phyloP scores from a whole-genome alignment of 2,797 vertebrate species.

The Otolemur crassicaudatus region DNA sequence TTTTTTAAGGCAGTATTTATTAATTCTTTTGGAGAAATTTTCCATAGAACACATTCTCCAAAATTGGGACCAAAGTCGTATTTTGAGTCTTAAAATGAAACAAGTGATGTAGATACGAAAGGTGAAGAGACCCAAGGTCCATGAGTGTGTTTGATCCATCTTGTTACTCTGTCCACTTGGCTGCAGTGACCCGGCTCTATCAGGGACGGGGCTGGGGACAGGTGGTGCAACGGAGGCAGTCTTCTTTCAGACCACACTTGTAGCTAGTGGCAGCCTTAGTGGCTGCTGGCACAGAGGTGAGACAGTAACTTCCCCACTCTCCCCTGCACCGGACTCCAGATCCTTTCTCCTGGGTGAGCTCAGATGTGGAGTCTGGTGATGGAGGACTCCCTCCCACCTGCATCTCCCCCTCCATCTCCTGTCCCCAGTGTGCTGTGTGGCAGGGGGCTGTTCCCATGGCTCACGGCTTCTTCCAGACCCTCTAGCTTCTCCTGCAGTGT shows the following conservation, averaged over 20 bases:
- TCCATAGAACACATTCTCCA: background rate
- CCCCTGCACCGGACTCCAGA: background rate
- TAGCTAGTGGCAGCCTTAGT: too few relatives aligned
- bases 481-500: background rate
- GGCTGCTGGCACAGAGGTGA: background rate
- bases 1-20: background rate
- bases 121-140: background rate
- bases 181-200: background rate
- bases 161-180: background rate
- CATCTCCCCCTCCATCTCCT: rapidly evolving
- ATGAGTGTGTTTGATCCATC: background rate
- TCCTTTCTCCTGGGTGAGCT: background rate
- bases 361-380: too few relatives aligned
- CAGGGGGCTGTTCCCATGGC: background rate
- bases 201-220: background rate
- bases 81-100: background rate
- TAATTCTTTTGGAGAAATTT: background rate
- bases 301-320: background rate
- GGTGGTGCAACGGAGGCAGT: background rate
- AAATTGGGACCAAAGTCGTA: background rate
- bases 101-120: background rate
- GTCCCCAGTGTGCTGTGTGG: background rate
- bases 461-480: too few relatives aligned
- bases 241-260: background rate
- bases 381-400: too few relatives aligned